Evolutionary conservation across 2,888 invertebrate genomes (phyloP).

Genomic region (Odontocerum albicorne): DNA sequence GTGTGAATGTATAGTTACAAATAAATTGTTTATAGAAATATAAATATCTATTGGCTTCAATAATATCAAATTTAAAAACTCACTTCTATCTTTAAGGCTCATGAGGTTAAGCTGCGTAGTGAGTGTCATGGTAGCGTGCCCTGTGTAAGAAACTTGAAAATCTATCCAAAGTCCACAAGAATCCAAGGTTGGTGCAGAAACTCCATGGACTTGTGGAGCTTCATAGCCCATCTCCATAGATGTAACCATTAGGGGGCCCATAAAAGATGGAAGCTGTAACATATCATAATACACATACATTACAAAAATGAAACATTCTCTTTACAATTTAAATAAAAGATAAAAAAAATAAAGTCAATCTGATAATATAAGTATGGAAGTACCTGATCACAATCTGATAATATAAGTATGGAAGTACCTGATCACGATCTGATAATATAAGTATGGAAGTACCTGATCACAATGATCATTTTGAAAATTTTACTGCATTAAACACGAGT

Average conservation of each 20-base stretch:
- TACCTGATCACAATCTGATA: too few relatives aligned
- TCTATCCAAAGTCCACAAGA: slow-evolving; percentile 88
- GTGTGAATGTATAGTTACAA: too few relatives aligned
- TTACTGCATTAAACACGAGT: too few relatives aligned
- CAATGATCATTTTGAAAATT: too few relatives aligned
- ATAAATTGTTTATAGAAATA: background rate
- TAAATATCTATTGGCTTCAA: background rate
- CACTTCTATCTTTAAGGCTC: slow-evolving; percentile 47
- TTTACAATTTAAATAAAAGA: too few relatives aligned
- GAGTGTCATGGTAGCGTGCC: slow-evolving; percentile 76
- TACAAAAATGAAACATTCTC: too few relatives aligned
- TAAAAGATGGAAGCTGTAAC: slow-evolving; percentile 78
- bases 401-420: too few relatives aligned
- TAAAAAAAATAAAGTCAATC: too few relatives aligned
- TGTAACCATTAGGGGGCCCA: slow-evolving; percentile 78
- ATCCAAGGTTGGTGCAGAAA: slow-evolving; percentile 69
- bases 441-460: too few relatives aligned
- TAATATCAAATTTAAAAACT: background rate
- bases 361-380: too few relatives aligned
- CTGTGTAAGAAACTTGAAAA: slow-evolving; percentile 78
- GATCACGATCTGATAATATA: too few relatives aligned
- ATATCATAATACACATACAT: too few relatives aligned
- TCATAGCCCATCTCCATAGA: slow-evolving; percentile 72
- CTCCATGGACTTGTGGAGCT: slow-evolving; percentile 66
- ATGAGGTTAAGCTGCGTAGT: slow-evolving; percentile 82